phyloP scores from a whole-genome alignment of 2,888 invertebrate genomes.

The Leucophenga montana region DNA sequence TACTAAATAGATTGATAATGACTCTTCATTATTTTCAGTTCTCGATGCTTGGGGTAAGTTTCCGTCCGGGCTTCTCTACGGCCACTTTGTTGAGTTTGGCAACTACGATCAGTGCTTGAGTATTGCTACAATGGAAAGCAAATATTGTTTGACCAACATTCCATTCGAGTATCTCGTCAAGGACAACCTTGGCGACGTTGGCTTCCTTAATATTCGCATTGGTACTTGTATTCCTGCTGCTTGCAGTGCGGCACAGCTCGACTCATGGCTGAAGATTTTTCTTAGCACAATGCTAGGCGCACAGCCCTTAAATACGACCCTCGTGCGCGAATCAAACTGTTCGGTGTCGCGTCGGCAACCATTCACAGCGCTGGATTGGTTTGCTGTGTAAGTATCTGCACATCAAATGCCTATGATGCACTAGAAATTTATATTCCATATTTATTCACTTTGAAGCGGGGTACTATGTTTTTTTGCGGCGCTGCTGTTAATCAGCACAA shows the following conservation, averaged over 20 bases:
- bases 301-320: constrained; percentile 27
- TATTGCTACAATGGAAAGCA: background rate
- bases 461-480: constrained; percentile 35
- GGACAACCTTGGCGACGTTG: background rate
- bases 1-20: background rate
- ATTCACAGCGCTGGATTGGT: constrained; percentile 25
- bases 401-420: background rate
- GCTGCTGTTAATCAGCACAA: constrained; percentile 32
- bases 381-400: constrained; percentile 27
- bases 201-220: constrained; percentile 32
- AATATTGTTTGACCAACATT: constrained; percentile 35
- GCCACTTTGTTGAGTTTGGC: constrained; percentile 31
- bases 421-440: background rate
- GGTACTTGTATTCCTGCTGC: constrained; percentile 44
- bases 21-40: constrained; percentile 20
- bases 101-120: constrained; percentile 35
- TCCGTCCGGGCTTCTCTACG: constrained; percentile 35
- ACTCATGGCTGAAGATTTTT: constrained; percentile 40
- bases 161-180: constrained; percentile 35
- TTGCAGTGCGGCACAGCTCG: constrained; percentile 40
- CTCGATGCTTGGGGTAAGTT: constrained; percentile 40
- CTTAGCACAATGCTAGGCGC: constrained; percentile 37
- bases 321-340: constrained; percentile 26
- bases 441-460: constrained; percentile 22
- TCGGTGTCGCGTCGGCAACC: background rate